Base-by-base conservation (phyloP, 92 coral and sea anemone genomes). In the Palythoa grandis region DNA sequence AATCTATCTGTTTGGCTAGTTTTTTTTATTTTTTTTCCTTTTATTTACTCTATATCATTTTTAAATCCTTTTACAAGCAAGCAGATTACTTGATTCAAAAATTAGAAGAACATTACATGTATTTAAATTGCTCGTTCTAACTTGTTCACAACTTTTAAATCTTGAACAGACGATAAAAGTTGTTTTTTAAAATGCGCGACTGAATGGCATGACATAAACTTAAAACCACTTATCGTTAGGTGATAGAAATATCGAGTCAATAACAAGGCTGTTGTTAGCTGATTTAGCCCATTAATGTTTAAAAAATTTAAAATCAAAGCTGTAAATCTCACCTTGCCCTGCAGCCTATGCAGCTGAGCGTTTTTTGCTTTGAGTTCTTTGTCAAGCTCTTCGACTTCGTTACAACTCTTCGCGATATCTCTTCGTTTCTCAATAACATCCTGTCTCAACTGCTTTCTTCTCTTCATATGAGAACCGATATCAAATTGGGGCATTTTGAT, bases 401-500 rank as follows among this genome's bases (percentile, higher is more conserved):
- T 22, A 2, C 10, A 19, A 19, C 24, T 22, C 70, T 65, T 65
- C 23, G 22, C 70, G 25, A 65, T 65, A 22, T 7, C 70, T 65
- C 70, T n/a, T 22, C 25, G 22, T 65, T 65, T 65, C 24, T 65
- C 25, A 14, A 16, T n/a, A 9, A 22, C 70, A n/a, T 65, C 70
- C 70, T 65, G 24, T 20, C 70, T 65, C 70, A 65, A 22, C 70
- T 19, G 24, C 15, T 65, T 65, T 22, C 70, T 65, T 22, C 70
- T 65, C 25, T 8, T 65, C 70, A 65, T 65, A 65, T 65, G 70
- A 11, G 19, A 22, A 65, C 70, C 70, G 70, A 65, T 65, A 22
- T 65, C 25, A 65, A 65, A 65, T 65, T 24, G 70, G 37, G 70
- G 70, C 70, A 65, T 65, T 65, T 65, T 17, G 70, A 65, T 20